Evolutionary conservation across 2,113 vertebrate genomes (phyloP).

Genomic region (Indicator indicator): DNA sequence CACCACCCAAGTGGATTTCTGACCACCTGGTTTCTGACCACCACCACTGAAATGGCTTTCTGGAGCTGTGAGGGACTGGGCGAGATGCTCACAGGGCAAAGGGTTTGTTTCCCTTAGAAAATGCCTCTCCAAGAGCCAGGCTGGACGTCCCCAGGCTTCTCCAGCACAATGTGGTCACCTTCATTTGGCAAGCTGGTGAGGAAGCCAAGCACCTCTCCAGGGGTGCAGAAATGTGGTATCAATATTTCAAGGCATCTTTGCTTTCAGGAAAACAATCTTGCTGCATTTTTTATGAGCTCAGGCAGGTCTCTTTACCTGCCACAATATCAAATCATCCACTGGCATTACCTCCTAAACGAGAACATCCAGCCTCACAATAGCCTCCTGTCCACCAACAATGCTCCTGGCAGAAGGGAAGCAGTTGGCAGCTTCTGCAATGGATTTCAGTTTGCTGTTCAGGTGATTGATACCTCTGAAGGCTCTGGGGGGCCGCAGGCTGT

Average conservation of each 20-base stretch:
- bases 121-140: no score
- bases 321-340: background rate
- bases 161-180: accelerated
- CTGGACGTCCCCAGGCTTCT: accelerated
- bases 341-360: background rate
- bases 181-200: background rate
- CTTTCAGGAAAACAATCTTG: constrained; percentile 49
- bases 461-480: background rate
- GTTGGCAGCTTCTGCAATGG: background rate
- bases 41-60: accelerated
- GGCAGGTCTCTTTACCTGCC: constrained; percentile 26
- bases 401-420: background rate
- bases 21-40: no score
- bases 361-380: background rate
- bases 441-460: background rate
- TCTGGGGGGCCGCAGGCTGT: background rate
- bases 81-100: background rate
- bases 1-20: no score
- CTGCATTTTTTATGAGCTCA: constrained; percentile 66
- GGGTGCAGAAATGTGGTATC: background rate
- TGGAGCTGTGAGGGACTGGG: background rate
- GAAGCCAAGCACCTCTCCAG: background rate
- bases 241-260: constrained; percentile 41
- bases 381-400: background rate
- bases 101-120: background rate